phyloP scores from a whole-genome alignment of 2,888 invertebrate species.

The Notodonta dromedarius region DNA sequence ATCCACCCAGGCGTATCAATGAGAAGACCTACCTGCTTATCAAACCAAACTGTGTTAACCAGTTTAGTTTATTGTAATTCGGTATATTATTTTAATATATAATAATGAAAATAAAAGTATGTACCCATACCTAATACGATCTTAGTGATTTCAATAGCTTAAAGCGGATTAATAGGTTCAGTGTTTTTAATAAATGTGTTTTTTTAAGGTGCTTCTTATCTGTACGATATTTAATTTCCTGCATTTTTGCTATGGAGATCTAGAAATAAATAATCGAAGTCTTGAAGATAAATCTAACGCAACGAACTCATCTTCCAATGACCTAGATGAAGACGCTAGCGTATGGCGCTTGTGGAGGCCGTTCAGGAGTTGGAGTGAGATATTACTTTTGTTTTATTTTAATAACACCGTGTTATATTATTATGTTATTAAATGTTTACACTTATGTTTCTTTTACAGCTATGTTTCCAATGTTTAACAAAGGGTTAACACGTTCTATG shows the following conservation, averaged over 20 bases:
- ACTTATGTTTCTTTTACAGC: conserved; percentile 35
- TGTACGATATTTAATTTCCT: conserved; percentile 50
- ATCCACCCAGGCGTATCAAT: conserved; percentile 55
- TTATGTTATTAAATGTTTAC: conserved; percentile 7
- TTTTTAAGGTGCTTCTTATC: conserved; percentile 50
- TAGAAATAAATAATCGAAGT: conserved; percentile 36
- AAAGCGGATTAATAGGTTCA: not conserved
- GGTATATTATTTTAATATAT: too few species aligned
- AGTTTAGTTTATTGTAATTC: too few species aligned
- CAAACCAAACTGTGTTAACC: not conserved
- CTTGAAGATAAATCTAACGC: conserved; percentile 44
- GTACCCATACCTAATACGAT: too few species aligned
- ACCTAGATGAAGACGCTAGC: conserved; percentile 47
- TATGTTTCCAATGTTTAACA: conserved; percentile 61
- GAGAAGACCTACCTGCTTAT: conserved; percentile 24
- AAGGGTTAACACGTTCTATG: conserved; percentile 56
- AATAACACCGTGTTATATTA: too few species aligned
- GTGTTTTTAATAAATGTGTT: conserved; percentile 13
- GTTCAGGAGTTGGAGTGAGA: conserved; percentile 60
- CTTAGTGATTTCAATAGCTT: too few species aligned
- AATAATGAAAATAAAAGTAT: too few species aligned
- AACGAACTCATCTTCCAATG: conserved; percentile 43
- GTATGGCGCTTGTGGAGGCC: conserved; percentile 59
- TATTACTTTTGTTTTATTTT: conserved; percentile 6
- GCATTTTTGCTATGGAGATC: conserved; percentile 47